phyloP scores from a whole-genome alignment of 1,140 invertebrate genomes.

The Leptoteleia sp. region DNA sequence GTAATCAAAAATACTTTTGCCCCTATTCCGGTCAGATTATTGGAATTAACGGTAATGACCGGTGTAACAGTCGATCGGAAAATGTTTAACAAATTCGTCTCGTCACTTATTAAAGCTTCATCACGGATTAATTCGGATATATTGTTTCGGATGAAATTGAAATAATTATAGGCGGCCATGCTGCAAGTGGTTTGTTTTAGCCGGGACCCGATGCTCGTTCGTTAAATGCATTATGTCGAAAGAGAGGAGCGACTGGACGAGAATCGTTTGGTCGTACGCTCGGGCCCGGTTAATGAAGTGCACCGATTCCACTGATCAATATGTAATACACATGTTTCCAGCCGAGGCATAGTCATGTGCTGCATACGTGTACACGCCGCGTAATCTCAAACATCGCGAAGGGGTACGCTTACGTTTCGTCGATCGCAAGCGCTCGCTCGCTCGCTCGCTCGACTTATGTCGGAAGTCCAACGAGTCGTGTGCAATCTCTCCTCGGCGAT shows the following conservation, averaged over 20 bases:
- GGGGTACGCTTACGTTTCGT: slow-evolving; percentile 48
- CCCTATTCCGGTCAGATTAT: slow-evolving; percentile 10
- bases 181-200: slow-evolving; percentile 10
- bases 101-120: slow-evolving; percentile 32
- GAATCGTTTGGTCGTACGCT: too few species aligned
- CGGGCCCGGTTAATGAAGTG: slow-evolving; percentile 60
- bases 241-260: slow-evolving; percentile 8
- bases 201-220: slow-evolving; percentile 16
- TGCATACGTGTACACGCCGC: slow-evolving; percentile 16
- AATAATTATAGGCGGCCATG: slow-evolving; percentile 25
- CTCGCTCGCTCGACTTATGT: slow-evolving; percentile 50
- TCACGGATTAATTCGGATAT: slow-evolving; percentile 22
- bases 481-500: slow-evolving; percentile 47
- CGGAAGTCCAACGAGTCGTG: slow-evolving; percentile 62
- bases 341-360: slow-evolving; percentile 18
- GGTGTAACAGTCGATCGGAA: slow-evolving; percentile 23
- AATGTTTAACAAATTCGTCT: slow-evolving; percentile 37
- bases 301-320: slow-evolving; percentile 64
- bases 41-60: slow-evolving; percentile 26
- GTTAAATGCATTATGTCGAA: slow-evolving; percentile 20
- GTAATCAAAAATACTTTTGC: slow-evolving; percentile 26
- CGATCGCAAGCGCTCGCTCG: slow-evolving; percentile 30
- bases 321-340: slow-evolving; percentile 61
- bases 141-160: slow-evolving; percentile 29
- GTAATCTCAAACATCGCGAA: slow-evolving; percentile 60